These are phyloP conservation scores for Leptopterna dolabrata DNA, from an alignment of 2,888 invertebrate species.

Conservation along the genomic window DNA sequence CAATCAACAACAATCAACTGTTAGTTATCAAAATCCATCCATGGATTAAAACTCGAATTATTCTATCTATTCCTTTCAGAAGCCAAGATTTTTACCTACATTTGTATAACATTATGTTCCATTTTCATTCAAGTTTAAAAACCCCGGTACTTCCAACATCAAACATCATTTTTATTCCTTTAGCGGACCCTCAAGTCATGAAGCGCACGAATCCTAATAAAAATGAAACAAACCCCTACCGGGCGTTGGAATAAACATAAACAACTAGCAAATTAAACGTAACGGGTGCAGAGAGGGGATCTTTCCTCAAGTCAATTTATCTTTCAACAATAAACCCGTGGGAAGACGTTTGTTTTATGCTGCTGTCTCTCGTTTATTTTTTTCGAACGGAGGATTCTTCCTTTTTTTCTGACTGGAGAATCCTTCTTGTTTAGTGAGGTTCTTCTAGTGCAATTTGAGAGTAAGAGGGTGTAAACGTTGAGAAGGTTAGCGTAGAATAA, in stretches of 20 bases:
- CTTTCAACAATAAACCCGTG: constrained; percentile 33
- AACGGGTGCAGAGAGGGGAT: not conserved
- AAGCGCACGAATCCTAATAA: constrained; percentile 11
- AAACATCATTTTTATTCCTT: not conserved
- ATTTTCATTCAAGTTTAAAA: too few relatives aligned
- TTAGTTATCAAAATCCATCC: too few relatives aligned
- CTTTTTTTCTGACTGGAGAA: not conserved
- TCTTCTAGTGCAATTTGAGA: too few relatives aligned
- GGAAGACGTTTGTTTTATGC: constrained; percentile 24
- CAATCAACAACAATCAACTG: too few relatives aligned
- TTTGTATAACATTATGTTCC: too few relatives aligned
- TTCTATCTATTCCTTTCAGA: too few relatives aligned
- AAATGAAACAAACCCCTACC: constrained; percentile 33
- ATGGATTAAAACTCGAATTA: too few relatives aligned
- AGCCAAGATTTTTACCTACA: too few relatives aligned
- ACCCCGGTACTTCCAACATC: not conserved
- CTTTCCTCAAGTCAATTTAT: constrained; percentile 35
- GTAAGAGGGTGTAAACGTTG: too few relatives aligned
- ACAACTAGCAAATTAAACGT: constrained; percentile 44
- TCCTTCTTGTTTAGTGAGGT: too few relatives aligned
- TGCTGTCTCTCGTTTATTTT: not conserved
- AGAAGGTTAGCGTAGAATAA: too few relatives aligned
- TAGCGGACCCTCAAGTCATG: not conserved
- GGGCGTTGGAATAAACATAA: constrained; percentile 24
- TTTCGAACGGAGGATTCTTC: not conserved